Percentiles rank a stretch among this genome's conserved stretches.
These are phyloP conservation scores for Orientallactaga bullata DNA, from an alignment of 2,113 vertebrate species.

Conservation along the genomic window DNA sequence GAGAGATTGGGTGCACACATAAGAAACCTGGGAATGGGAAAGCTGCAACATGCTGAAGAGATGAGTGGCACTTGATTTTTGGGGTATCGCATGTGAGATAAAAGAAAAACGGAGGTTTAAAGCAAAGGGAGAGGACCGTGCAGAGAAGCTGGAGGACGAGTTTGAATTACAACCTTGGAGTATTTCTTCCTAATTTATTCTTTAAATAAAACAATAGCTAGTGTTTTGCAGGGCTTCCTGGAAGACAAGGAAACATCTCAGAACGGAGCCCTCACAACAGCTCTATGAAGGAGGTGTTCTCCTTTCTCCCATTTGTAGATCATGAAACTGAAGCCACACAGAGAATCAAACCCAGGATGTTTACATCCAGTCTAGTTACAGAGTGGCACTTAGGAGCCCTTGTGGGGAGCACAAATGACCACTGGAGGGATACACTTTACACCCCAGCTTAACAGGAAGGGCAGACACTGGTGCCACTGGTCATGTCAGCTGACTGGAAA, in stretches of 20 bases:
- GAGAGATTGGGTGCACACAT: background rate
- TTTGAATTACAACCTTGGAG: background rate
- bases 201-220: background rate
- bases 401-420: rapidly evolving
- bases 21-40: background rate
- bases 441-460: background rate
- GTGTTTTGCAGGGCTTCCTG: background rate
- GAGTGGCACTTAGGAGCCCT: background rate
- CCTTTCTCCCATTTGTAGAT: background rate
- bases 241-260: background rate
- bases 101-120: background rate
- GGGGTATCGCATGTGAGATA: background rate
- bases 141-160: background rate
- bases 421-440: background rate
- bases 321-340: background rate
- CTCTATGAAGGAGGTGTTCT: background rate
- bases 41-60: background rate
- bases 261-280: background rate
- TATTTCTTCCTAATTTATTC: background rate
- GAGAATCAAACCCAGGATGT: background rate
- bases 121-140: no score
- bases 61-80: background rate
- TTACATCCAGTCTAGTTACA: background rate
- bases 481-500: background rate
- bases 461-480: background rate